Evolutionary conservation across 2,797 vertebrate species (phyloP).

Genomic region (Cyprinella venusta): DNA sequence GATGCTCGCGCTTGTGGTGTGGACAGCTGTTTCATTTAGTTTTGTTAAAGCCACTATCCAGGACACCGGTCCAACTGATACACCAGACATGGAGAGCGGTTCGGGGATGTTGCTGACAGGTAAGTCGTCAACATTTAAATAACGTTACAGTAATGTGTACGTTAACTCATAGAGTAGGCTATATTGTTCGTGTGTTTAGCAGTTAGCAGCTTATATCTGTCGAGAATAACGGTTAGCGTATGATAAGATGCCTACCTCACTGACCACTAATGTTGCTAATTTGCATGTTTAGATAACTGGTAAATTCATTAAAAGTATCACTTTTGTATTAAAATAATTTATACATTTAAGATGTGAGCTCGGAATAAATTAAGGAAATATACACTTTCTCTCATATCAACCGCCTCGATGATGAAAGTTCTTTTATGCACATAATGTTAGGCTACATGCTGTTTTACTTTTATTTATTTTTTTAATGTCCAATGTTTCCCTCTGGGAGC

Average conservation of each 20-base stretch:
- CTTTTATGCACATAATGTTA: no score
- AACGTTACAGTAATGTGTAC: neutral
- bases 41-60: conserved; percentile 23
- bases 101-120: conserved; percentile 75
- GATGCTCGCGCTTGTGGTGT: conserved; percentile 58
- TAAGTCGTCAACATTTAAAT: conserved; percentile 44
- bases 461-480: neutral
- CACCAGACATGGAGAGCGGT: conserved; percentile 67
- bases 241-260: neutral
- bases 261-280: neutral
- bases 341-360: neutral
- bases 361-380: neutral
- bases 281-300: neutral
- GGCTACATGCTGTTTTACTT: neutral
- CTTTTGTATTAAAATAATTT: neutral
- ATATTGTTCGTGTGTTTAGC: neutral
- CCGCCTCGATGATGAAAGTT: neutral
- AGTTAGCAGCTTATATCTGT: no score
- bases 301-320: no score
- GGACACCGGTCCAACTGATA: conserved; percentile 30
- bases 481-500: conserved; percentile 46
- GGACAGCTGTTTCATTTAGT: conserved; percentile 61
- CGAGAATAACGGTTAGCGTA: neutral
- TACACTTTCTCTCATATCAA: neutral
- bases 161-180: neutral